phyloP scores from a whole-genome alignment of 1,140 invertebrate species.

The Bicyclus anynana region DNA sequence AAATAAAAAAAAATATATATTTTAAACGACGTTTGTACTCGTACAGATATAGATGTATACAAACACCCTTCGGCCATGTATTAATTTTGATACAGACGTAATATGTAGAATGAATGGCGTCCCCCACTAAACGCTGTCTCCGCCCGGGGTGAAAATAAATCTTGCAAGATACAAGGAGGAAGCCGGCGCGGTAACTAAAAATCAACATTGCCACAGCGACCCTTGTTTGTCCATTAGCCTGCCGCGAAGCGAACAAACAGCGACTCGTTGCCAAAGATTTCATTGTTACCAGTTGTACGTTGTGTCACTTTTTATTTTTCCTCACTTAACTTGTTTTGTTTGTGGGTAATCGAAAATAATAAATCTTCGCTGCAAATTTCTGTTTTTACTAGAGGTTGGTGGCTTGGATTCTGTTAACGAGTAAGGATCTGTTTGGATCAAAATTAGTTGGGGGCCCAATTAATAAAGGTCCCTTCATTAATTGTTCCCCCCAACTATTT shows the following conservation, averaged over 20 bases:
- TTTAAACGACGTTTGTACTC: no score
- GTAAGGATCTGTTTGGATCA: no score
- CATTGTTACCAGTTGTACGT: constrained; percentile 38
- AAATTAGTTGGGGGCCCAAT: no score
- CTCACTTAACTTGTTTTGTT: neutral
- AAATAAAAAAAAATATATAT: no score
- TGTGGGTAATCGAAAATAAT: neutral
- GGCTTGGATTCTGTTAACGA: no score
- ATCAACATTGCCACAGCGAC: constrained; percentile 57
- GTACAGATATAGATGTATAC: no score
- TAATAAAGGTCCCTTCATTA: no score
- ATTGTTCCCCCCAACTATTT: no score
- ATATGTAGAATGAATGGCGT: neutral
- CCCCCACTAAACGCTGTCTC: constrained; percentile 22
- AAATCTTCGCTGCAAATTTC: no score
- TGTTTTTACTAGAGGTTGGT: no score
- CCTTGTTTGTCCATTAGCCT: constrained; percentile 69
- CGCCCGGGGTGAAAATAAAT: constrained; percentile 46
- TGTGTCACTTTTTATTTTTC: constrained; percentile 32
- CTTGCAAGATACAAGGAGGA: constrained; percentile 53
- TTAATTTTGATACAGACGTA: no score
- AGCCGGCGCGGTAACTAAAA: constrained; percentile 55
- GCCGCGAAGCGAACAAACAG: constrained; percentile 55
- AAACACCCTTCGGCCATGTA: no score
- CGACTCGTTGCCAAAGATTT: constrained; percentile 48